Evolutionary conservation across 2,797 vertebrate genomes (phyloP).

Genomic region (Podarcis siculus): DNA sequence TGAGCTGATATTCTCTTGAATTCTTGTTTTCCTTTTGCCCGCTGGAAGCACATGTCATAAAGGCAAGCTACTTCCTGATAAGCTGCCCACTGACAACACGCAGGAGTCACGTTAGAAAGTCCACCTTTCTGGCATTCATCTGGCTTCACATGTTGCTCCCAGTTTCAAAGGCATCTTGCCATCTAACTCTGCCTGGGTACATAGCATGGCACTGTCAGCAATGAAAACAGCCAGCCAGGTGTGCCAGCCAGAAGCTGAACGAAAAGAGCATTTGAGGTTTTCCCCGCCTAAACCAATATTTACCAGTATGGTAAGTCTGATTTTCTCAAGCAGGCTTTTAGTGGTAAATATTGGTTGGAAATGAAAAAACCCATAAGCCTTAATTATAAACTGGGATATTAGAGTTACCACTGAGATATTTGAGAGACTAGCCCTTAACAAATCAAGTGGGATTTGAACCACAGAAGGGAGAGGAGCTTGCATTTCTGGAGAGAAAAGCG

Average conservation of each 20-base stretch:
- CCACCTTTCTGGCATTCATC: not conserved
- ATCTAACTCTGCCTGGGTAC: conserved; percentile 14
- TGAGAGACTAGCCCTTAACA: conserved; percentile 22
- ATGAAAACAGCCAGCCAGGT: conserved; percentile 53
- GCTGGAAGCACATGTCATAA: not conserved
- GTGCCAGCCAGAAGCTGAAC: conserved; percentile 51
- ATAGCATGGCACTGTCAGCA: conserved; percentile 27
- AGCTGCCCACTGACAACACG: not conserved
- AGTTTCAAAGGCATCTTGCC: not conserved
- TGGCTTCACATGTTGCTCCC: conserved; percentile 1
- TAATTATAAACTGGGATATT: conserved; percentile 69
- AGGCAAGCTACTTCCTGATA: not conserved
- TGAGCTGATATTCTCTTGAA: not conserved
- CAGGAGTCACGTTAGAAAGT: not conserved
- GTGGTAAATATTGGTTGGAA: conserved; percentile 69
- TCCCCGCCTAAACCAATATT: conserved; percentile 71
- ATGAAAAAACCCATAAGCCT: conserved; percentile 62
- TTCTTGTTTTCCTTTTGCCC: not conserved
- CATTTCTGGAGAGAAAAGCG: not conserved
- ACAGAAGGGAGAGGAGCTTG: not conserved
- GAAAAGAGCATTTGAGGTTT: conserved; percentile 56
- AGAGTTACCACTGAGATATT: conserved; percentile 52
- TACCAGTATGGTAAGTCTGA: conserved; percentile 64
- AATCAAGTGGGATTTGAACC: conserved; percentile 22
- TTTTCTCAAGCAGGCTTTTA: conserved; percentile 65